A percentile compares a stretch with the other conserved stretches of the same genome.
phyloP scores from a whole-genome alignment of 2,797 vertebrate genomes.

The Poliocrania exsul region DNA sequence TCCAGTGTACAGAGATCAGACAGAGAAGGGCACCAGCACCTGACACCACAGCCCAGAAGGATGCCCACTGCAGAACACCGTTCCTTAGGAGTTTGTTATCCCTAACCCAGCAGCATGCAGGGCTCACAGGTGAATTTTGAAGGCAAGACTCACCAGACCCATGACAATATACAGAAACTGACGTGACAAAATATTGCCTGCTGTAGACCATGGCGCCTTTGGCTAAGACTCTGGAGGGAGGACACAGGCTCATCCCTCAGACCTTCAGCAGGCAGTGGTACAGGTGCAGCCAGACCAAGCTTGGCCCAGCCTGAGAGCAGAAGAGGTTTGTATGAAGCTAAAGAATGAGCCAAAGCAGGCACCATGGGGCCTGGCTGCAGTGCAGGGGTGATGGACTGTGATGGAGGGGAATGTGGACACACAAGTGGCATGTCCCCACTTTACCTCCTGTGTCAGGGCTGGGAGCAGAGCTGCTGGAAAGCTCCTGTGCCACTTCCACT shows the following conservation, averaged over 20 bases:
- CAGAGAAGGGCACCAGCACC: background rate
- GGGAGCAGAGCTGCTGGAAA: background rate
- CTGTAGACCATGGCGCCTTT: background rate
- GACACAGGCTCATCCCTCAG: background rate
- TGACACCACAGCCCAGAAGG: background rate
- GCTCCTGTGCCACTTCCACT: background rate
- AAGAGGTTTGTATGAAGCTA: background rate
- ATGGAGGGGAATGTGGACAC: background rate
- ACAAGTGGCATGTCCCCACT: background rate
- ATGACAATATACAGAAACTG: background rate
- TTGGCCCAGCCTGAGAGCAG: background rate
- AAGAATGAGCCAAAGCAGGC: background rate
- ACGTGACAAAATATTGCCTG: background rate
- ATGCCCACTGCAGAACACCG: rapidly evolving
- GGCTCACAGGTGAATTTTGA: background rate
- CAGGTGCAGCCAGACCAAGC: background rate
- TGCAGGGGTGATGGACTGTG: background rate
- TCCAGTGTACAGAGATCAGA: background rate
- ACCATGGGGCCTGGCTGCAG: background rate
- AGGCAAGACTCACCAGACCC: background rate
- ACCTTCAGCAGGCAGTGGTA: background rate
- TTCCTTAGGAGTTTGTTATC: background rate
- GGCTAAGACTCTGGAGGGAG: background rate
- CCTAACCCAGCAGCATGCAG: background rate
- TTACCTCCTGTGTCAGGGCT: rapidly evolving